Conservation (phyloP, 1,140 invertebrate genomes). For the Hirudo medicinalis region DNA sequence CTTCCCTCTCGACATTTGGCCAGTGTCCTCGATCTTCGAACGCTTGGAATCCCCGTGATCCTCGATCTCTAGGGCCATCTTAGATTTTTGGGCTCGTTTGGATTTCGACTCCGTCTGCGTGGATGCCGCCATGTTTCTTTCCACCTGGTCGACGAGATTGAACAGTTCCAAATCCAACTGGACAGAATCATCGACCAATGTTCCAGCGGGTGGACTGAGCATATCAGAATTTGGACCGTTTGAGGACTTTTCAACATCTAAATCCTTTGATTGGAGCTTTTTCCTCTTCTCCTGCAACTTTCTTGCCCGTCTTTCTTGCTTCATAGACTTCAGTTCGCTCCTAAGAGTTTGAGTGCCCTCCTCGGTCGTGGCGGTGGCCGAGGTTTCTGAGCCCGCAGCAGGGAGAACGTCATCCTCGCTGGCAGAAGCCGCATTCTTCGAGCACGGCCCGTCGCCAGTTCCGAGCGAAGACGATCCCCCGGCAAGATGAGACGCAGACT, state of each 20-base stretch:
- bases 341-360: constrained; percentile 5
- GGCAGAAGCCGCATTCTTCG: not conserved
- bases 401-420: not conserved
- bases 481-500: no score
- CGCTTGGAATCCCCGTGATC: not conserved
- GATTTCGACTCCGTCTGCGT: constrained; percentile 1
- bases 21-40: not conserved
- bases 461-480: no score
- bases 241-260: not conserved
- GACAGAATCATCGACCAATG: no score
- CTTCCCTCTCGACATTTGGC: not conserved
- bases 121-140: not conserved
- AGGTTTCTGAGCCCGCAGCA: not conserved
- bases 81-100: not conserved
- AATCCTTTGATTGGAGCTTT: not conserved
- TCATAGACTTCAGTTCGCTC: not conserved
- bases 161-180: no score
- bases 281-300: constrained; percentile 1
- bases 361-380: not conserved
- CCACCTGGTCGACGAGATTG: not conserved
- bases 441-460: no score
- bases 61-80: not conserved
- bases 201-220: not conserved
- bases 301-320: not conserved
- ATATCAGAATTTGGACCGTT: not conserved